Evolutionary conservation across 2,888 invertebrate genomes (phyloP), one percentile per base, ranked within the genome.

Genomic region (Camponotus fellah): DNA sequence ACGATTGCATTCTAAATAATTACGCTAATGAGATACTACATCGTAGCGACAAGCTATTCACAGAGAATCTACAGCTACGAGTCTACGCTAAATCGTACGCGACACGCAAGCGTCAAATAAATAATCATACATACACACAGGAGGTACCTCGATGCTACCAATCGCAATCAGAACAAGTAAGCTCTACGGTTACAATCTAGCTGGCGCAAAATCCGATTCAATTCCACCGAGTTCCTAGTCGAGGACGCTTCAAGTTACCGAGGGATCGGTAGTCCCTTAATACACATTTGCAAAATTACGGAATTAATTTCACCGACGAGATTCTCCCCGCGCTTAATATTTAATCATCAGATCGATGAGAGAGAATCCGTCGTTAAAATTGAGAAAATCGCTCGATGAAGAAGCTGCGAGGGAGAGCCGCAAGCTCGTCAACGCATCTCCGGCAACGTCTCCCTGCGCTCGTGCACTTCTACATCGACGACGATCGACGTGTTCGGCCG

Each of bases 401-500:
- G 46, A 46, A 46, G 46, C 10, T 17, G 26, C 58, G 40, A 21
- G 53, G 53, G 8, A n/a, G n/a, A n/a, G n/a, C 8, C 53, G n/a
- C n/a, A 8, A 8, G n/a, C n/a, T 10, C n/a, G 56, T 87, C 83
- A 85, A 77, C 46, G 62, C 62, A 60, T 65, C 68, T 71, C 75
- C 53, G 77, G 34, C 26, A 82, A 82, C 56, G 83, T 88, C 71
- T 88, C 88, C 82, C 86, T 88, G 37, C 86, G 86, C 34, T 89
- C 91, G 85, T 94, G 92, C 62, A 94, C 89, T 82, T 94, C 92
- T 37, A 93, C 93, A 82, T 94, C 92, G 82, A 93, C 92, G 74
- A 94, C 90, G 62, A 93, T 88, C 46, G 92, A 90, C 58, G 89
- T 85, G 69, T 49, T 65, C 46, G 76, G 46, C 21, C 53, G 58